These are phyloP conservation scores for Platypus cylindrus DNA, from an alignment of 2,888 invertebrate species.

Conservation along the genomic window DNA sequence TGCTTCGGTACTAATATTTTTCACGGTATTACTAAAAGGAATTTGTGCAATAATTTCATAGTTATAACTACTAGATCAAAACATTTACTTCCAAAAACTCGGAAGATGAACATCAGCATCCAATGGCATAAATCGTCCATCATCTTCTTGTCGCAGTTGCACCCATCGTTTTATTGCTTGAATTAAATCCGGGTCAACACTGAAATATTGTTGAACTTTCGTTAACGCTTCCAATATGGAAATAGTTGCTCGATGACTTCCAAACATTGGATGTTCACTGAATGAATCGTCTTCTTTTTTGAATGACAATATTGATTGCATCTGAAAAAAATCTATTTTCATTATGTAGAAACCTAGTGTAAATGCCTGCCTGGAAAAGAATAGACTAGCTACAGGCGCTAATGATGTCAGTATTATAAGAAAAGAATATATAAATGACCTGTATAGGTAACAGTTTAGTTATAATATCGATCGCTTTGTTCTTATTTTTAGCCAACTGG, in stretches of 20 bases:
- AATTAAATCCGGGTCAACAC: constrained; percentile 47
- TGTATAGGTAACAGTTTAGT: constrained; percentile 44
- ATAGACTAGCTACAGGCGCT: too few species aligned
- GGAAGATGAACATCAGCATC: constrained; percentile 42
- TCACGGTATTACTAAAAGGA: constrained; percentile 8
- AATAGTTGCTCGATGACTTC: constrained; percentile 47
- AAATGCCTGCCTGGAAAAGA: too few species aligned
- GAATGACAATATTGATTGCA: constrained; percentile 49
- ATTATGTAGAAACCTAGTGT: too few species aligned
- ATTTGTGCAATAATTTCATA: too few species aligned
- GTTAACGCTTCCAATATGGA: constrained; percentile 46
- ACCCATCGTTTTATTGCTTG: constrained; percentile 50
- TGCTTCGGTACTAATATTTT: constrained; percentile 38
- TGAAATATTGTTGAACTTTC: constrained; percentile 48
- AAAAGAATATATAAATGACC: constrained; percentile 29
- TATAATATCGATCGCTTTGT: too few species aligned
- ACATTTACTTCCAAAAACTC: background rate
- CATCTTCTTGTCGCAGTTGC: constrained; percentile 43
- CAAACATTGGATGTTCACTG: constrained; percentile 51
- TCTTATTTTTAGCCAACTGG: too few species aligned
- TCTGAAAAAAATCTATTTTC: constrained; percentile 34
- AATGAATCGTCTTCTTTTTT: constrained; percentile 53
- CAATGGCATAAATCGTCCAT: constrained; percentile 48
- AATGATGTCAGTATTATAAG: too few species aligned
- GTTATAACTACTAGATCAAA: constrained; percentile 1